Evolutionary conservation across 2,888 invertebrate species (phyloP), one percentile per base, ranked within the genome.

Genomic region (Dryocosmus kuriphilus): DNA sequence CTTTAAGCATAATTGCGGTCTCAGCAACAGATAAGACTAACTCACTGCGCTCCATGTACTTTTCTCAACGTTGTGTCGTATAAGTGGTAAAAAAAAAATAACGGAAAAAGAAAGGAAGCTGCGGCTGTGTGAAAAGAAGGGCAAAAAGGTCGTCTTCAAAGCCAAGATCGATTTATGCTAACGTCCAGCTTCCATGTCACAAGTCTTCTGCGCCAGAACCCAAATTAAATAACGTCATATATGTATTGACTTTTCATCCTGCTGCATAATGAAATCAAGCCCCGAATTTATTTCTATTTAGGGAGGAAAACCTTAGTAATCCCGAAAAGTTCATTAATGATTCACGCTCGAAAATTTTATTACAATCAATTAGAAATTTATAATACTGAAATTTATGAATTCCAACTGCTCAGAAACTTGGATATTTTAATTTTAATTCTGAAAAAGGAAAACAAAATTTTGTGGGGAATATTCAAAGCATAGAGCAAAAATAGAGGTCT

Each of bases 1-100:
- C 74, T 82, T 38, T 73, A 78, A 80, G 74, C 78, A 75, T 83
- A 80, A 83, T 81, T 83, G 79, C 78, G 78, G 74, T 55, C 80
- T 78, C 78, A 75, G 65, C 76, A 46, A 79, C 67, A 78, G 77
- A 80, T 80, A 79, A 79, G 76, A 35, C 74, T 61, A 67, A n/a
- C 32, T 62, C 62, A 30, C n/a, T 22, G n/a, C n/a, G n/a, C 27
- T 8, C 35, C 22, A 30, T 16, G 62, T 32, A 62, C n/a, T 32
- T 30, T 35, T 38, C n/a, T 63, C 35, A 55, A 55, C 9, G 8
- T 63, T 22, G 63, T 63, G 63, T 38, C 7, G 22, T 38, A 35
- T 38, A 22, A 22, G 63, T 35, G 38, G 38, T 22, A 22, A 38
- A 35, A 63, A 22, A 22, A 62, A 63, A 32, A 60, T 6, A 14